A percentile compares a stretch with the other conserved stretches of the same genome.
These are phyloP conservation scores for Oxyura jamaicensis DNA, from an alignment of 2,113 vertebrate species.

Conservation along the genomic window DNA sequence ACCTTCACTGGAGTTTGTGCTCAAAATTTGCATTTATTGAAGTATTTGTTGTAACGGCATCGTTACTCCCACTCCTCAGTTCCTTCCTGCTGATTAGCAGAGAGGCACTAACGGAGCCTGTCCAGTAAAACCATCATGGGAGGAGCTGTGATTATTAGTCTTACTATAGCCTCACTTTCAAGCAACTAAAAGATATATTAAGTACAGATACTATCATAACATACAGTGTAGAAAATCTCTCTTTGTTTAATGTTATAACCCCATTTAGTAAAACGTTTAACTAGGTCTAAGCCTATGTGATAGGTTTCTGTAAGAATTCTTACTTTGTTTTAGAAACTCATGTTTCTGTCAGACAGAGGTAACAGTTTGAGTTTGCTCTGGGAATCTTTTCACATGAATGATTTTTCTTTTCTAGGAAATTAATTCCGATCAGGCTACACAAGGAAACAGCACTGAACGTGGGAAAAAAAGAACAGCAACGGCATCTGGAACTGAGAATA, in stretches of 20 bases:
- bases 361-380: not conserved
- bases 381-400: not conserved
- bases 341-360: not conserved
- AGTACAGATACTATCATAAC: not conserved
- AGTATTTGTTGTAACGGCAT: not conserved
- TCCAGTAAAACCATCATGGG: not conserved
- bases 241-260: not conserved
- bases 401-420: slow-evolving; percentile 77
- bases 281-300: not conserved
- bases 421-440: slow-evolving; percentile 80
- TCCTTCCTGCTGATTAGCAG: not conserved
- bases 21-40: not conserved
- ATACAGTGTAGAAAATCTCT: not conserved
- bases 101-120: not conserved
- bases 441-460: slow-evolving; percentile 81
- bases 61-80: not conserved
- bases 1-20: not conserved
- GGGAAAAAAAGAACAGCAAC: slow-evolving; percentile 82
- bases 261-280: not conserved
- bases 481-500: slow-evolving; percentile 85
- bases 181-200: not conserved
- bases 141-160: not conserved
- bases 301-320: not conserved
- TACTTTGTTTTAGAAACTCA: not conserved
- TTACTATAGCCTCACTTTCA: not conserved